Evolutionary conservation across 2,888 invertebrate species (phyloP).

Genomic region (Zelleria hepariella): DNA sequence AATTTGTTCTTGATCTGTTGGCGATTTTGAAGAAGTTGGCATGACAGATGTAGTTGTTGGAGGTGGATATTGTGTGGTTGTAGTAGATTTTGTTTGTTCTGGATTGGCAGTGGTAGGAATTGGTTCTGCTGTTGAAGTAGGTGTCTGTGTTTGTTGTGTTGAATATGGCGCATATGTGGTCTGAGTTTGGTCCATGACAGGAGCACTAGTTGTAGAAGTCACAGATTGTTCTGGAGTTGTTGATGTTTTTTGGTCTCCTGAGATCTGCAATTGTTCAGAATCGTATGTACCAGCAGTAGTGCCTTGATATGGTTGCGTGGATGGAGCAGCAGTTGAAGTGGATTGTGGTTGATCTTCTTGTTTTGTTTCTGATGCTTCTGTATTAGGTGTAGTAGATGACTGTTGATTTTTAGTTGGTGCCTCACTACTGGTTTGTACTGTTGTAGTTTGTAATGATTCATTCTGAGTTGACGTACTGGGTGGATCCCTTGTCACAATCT

Average conservation of each 20-base stretch:
- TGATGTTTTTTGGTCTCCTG: no score
- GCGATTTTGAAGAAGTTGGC: no score
- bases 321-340: no score
- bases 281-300: no score
- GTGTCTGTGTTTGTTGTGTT: not conserved
- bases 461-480: not conserved
- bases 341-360: no score
- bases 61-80: no score
- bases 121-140: not conserved
- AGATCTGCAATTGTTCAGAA: no score
- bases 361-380: not conserved
- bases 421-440: not conserved
- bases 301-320: no score
- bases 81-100: not conserved
- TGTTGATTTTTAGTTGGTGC: not conserved
- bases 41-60: no score
- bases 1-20: no score
- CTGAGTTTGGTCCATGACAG: not conserved
- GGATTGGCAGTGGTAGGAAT: not conserved
- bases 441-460: not conserved
- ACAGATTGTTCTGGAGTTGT: no score
- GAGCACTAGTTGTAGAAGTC: not conserved
- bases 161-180: not conserved
- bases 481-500: not conserved
- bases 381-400: not conserved